These are phyloP conservation scores for Ageneiosus marmoratus DNA, from an alignment of 2,113 vertebrate genomes.

Conservation along the genomic window DNA sequence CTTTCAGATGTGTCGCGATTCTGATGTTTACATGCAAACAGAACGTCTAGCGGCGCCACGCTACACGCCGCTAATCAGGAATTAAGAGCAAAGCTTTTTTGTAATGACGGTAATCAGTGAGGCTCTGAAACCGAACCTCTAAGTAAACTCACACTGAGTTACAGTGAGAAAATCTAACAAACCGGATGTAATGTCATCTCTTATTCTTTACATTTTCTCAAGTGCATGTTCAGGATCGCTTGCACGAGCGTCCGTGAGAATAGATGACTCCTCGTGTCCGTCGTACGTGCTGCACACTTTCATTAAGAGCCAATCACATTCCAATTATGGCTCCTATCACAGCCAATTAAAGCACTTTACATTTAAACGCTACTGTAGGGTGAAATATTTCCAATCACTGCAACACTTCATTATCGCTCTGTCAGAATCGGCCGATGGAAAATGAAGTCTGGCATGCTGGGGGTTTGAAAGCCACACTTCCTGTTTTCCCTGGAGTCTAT, in stretches of 20 bases:
- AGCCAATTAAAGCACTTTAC: conserved; percentile 69
- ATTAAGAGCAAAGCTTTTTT: conserved; percentile 36
- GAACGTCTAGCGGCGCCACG: conserved; percentile 42
- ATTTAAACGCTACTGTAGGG: conserved; percentile 72
- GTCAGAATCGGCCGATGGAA: conserved; percentile 47
- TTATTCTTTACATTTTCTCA: neutral
- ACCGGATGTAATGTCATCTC: neutral
- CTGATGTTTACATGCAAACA: conserved; percentile 56
- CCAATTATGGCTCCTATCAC: conserved; percentile 75
- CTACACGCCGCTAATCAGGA: conserved; percentile 25
- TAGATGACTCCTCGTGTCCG: conserved; percentile 69
- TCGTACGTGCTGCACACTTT: conserved; percentile 73
- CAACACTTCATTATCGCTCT: conserved; percentile 71
- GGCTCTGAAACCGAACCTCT: neutral
- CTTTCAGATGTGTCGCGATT: conserved; percentile 54
- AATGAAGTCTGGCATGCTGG: conserved; percentile 47
- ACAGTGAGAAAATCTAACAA: neutral
- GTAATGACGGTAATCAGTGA: conserved; percentile 30
- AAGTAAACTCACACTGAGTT: neutral
- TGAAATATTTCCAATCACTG: conserved; percentile 74
- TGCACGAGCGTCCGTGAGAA: conserved; percentile 35
- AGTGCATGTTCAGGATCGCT: neutral
- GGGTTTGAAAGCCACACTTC: conserved; percentile 39
- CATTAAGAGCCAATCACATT: conserved; percentile 80
- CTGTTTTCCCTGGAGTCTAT: conserved; percentile 50